Conservation (phyloP, 2,888 invertebrate species). For the Clivina fossor region DNA sequence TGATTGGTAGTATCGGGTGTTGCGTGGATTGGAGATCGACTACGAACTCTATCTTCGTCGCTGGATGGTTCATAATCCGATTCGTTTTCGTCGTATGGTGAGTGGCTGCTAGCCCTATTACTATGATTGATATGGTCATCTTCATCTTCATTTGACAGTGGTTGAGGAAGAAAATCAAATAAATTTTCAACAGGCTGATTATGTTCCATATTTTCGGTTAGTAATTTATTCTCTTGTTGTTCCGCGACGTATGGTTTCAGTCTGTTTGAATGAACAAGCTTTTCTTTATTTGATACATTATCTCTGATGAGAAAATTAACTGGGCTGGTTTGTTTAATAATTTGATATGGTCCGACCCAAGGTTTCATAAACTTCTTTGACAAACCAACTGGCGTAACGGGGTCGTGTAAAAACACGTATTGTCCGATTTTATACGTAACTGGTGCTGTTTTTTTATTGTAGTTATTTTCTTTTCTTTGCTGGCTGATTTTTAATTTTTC, state of each 20-base stretch:
- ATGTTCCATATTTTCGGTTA: too few relatives aligned
- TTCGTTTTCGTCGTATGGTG: too few relatives aligned
- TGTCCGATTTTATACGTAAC: background rate
- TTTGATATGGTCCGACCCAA: slow-evolving; percentile 1
- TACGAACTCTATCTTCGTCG: too few relatives aligned
- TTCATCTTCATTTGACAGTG: too few relatives aligned
- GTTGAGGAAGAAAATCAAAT: too few relatives aligned
- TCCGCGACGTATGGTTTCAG: slow-evolving; percentile 20
- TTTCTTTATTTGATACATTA: slow-evolving; percentile 3
- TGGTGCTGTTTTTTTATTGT: slow-evolving; percentile 3
- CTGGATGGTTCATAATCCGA: too few relatives aligned
- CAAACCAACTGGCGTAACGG: background rate
- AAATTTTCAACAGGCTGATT: too few relatives aligned
- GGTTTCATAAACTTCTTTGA: background rate
- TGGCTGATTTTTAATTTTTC: slow-evolving; percentile 1
- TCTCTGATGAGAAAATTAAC: slow-evolving; percentile 14
- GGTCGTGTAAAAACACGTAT: background rate
- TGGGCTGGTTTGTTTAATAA: slow-evolving; percentile 11
- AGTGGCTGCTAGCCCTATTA: too few relatives aligned
- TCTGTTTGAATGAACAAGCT: slow-evolving; percentile 15
- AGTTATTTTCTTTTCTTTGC: background rate
- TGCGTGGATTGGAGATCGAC: too few relatives aligned
- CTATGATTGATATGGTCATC: too few relatives aligned
- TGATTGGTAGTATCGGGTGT: too few relatives aligned
- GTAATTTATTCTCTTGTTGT: too few relatives aligned